Base-by-base conservation (phyloP, 2,888 invertebrate genomes). In the Trichopria drosophilae region DNA sequence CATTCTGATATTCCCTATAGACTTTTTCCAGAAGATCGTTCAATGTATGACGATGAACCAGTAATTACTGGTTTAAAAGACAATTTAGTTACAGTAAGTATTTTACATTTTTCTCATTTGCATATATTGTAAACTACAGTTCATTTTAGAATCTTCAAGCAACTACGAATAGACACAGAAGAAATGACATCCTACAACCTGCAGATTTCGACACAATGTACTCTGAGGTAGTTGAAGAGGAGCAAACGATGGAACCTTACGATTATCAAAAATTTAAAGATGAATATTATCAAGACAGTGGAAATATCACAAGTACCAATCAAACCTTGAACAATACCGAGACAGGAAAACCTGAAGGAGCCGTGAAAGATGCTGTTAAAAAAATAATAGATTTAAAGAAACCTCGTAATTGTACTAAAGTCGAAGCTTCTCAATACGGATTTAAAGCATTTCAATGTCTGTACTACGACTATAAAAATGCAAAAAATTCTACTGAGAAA, bases 371-470 rank as follows among this genome's bases (percentile, higher is more conserved):
- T 35, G 66, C 71, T 4, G 23, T 77, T 2, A 67, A 75, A 46
- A 67, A 69, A 31, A 62, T 78, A 20, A 45, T 77, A 0, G 65
- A 74, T 46, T 65, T 77, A 12, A 71, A 68, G 52, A 62, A 60
- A 40, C 63, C 75, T 2, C 68, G 61, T 49, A 80, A 81, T 65
- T 81, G 81, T 53, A 79, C 79, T 0, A 64, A 69, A 13, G 76
- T 77, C 53, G 77, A 80, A 54, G 62, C 65, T n/a, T 74, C 65
- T 23, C 74, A 77, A 31, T 77, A 80, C 50, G 80, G 79, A 53
- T 41, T 67, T 15, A 69, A 63, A 36, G 72, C 77, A 6, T 56
- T 76, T 6, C 63, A 75, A 51, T 80, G 80, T 55, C 64, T 78
- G 22, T 62, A 71, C 28, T 53, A 61, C n/a, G 77, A 79, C 57